Evolutionary conservation across 1,140 invertebrate species (phyloP).

Genomic region (Wasmannia auropunctata): DNA sequence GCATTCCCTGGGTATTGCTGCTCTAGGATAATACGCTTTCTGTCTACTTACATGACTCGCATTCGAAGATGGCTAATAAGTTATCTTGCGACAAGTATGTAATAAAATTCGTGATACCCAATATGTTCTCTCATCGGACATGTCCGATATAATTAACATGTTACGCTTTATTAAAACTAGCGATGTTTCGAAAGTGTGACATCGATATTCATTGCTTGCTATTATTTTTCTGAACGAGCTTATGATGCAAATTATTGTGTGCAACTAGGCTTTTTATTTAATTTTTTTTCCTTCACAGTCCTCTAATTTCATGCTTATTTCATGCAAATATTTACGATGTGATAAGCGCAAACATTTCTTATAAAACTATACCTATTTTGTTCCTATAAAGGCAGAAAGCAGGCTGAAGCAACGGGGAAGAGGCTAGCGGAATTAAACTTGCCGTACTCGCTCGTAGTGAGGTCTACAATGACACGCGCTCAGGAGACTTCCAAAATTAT

Average conservation of each 20-base stretch:
- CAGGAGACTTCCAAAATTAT: conserved; percentile 96
- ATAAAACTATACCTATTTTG: conserved; percentile 39
- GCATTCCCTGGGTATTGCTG: not conserved
- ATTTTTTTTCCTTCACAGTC: not conserved
- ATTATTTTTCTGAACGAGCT: not conserved
- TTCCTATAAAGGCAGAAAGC: conserved; percentile 88
- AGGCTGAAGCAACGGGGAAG: conserved; percentile 93
- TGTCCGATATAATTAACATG: conserved; percentile 1
- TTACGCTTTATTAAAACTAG: not conserved
- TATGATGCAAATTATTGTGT: conserved; percentile 45
- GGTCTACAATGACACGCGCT: conserved; percentile 97
- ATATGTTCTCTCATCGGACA: not conserved
- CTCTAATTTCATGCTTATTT: conserved; percentile 21
- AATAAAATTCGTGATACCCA: conserved; percentile 8
- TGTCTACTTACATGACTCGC: conserved; percentile 19
- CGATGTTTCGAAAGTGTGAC: not conserved
- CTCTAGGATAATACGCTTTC: conserved; percentile 20
- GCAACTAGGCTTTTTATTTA: conserved; percentile 1
- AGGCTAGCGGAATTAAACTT: conserved; percentile 91
- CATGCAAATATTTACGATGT: not conserved
- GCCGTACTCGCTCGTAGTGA: conserved; percentile 91
- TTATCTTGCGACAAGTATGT: conserved; percentile 36
- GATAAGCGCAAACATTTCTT: no score
- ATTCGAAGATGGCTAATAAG: conserved; percentile 40
- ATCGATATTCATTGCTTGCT: not conserved